Conservation (phyloP, 2,113 vertebrate species). For the Sprattus sprattus region DNA sequence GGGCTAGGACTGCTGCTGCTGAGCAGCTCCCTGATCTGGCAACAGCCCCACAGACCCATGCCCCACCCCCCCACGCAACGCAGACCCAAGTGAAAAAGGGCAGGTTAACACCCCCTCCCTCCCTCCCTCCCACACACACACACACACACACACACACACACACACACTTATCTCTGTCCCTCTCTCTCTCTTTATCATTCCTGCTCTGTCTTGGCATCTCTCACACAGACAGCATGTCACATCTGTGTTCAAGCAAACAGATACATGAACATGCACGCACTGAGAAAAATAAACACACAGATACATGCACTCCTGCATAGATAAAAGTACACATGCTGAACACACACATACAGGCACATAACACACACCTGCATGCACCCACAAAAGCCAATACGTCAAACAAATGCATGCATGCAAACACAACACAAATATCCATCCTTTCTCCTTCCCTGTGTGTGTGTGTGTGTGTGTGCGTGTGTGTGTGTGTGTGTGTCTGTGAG, state of each 20-base stretch:
- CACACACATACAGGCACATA: background rate
- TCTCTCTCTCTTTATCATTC: background rate
- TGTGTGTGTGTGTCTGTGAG: constrained; percentile 35
- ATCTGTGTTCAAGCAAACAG: background rate
- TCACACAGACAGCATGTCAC: background rate
- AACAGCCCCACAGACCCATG: constrained; percentile 51
- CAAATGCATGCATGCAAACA: constrained; percentile 34
- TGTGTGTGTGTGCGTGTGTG: constrained; percentile 32
- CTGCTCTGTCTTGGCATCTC: background rate
- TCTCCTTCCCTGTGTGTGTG: background rate
- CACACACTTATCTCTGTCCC: constrained; percentile 2
- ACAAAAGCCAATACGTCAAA: background rate
- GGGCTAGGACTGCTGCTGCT: constrained; percentile 80
- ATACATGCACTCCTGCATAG: background rate
- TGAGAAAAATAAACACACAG: background rate
- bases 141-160: background rate
- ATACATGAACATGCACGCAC: background rate
- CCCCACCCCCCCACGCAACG: constrained; percentile 71
- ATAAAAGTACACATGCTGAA: background rate
- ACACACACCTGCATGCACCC: background rate
- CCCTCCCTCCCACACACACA: constrained; percentile 26
- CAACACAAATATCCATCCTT: constrained; percentile 1
- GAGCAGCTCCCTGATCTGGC: constrained; percentile 86
- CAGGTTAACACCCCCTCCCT: constrained; percentile 22
- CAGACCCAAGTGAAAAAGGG: constrained; percentile 94